Evolutionary conservation across 2,888 invertebrate genomes (phyloP).

Genomic region (Ornithoptera alexandrae): DNA sequence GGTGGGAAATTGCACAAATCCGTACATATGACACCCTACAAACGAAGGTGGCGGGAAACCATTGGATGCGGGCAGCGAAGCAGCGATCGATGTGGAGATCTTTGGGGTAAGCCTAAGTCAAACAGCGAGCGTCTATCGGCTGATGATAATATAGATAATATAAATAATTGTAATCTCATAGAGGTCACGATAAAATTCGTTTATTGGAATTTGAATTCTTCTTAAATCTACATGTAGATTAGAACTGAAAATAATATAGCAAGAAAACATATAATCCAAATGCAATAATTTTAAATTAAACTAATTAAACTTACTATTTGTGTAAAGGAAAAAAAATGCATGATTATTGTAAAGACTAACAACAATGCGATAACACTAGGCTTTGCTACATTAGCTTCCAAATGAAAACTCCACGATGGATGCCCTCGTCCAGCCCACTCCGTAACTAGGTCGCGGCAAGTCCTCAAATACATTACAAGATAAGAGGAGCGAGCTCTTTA

Average conservation of each 20-base stretch:
- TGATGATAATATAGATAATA: too few relatives aligned
- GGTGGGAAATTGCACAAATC: too few relatives aligned
- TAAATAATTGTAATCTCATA: too few relatives aligned
- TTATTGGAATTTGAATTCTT: too few relatives aligned
- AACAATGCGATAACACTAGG: constrained; percentile 23
- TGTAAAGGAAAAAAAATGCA: not conserved
- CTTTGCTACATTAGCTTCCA: constrained; percentile 40
- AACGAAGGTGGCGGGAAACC: too few relatives aligned
- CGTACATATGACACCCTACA: too few relatives aligned
- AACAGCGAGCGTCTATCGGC: too few relatives aligned
- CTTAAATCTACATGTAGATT: too few relatives aligned
- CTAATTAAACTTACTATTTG: not conserved
- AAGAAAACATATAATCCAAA: not conserved
- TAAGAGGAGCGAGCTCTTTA: constrained; percentile 56
- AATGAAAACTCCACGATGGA: constrained; percentile 38
- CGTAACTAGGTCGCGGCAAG: constrained; percentile 50
- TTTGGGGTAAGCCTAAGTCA: too few relatives aligned
- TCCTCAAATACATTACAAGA: constrained; percentile 58
- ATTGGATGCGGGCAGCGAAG: too few relatives aligned
- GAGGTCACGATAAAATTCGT: too few relatives aligned
- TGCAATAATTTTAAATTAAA: not conserved
- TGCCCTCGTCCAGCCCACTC: constrained; percentile 33
- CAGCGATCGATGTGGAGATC: too few relatives aligned
- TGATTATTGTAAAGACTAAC: constrained; percentile 1
- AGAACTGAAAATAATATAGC: not conserved